Base-by-base conservation (phyloP, 2,113 vertebrate species). In the Megaceryle maxima region DNA sequence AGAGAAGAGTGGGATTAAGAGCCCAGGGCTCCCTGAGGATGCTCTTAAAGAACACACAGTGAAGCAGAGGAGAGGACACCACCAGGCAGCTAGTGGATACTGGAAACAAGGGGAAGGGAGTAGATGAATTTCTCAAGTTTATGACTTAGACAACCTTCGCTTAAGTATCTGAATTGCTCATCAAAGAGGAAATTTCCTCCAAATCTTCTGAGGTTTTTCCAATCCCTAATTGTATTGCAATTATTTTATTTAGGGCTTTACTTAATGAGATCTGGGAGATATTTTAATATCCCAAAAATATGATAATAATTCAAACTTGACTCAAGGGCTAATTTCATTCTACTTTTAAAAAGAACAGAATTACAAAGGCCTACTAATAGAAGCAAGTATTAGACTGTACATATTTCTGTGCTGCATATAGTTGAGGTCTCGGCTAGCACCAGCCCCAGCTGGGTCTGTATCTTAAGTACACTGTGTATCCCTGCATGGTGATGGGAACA, bases 181-280 rank as follows among this genome's bases (percentile, higher is more conserved):
- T 90, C 83, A 73, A 91, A 90, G 94, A 96, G 95, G 93, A 97
- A 89, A 91, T 94, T 92, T 95, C 90, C 93, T 92, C 67, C 79
- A 97, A 97, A 82, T 35, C 97, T 96, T 96, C 82, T 68, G 96
- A 96, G 97, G 81, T 76, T 95, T 51, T 96, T 87, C 88, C 88
- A 97, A 79, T 96, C 95, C 95, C 97, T 97, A 97, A 97, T 92
- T 97, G 97, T 95, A 96, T 82, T 87, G 94, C 94, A 97, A 97
- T 96, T 97, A 97, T 96, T 97, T 97, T 98, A 98, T 98, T 98
- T 97, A 96, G 96, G 93, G 95, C 96, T 97, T 96, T 96, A 85
- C 95, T 97, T 98, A 98, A 98, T 98, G 97, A 98, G 97, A 95
- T 97, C 96, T 98, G 98, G 97, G 98, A 98, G 96, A 94, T 97